These are phyloP conservation scores for Acridotheres tristis DNA, from an alignment of 2,797 vertebrate species.

Conservation along the genomic window DNA sequence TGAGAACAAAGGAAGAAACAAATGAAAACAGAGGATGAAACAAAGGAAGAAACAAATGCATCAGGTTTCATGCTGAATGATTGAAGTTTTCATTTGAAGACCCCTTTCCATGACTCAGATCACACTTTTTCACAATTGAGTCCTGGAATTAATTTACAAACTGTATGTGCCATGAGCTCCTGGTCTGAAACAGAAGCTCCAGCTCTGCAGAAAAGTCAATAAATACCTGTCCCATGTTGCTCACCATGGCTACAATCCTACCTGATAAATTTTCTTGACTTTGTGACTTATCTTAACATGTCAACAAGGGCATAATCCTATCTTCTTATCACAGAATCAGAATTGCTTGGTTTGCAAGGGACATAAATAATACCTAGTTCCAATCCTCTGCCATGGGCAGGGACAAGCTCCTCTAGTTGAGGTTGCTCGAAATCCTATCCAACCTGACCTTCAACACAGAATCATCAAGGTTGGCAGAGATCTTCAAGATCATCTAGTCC, in stretches of 20 bases:
- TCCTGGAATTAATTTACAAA: background rate
- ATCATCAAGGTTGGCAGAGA: background rate
- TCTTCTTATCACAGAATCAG: background rate
- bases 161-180: background rate
- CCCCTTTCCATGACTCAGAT: background rate
- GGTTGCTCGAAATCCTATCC: background rate
- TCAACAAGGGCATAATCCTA: fast-evolving
- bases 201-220: background rate
- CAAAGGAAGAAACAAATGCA: background rate
- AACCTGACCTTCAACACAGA: background rate
- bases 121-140: background rate
- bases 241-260: background rate
- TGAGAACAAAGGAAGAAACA: fast-evolving
- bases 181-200: background rate
- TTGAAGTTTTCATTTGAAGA: background rate
- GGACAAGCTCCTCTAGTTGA: fast-evolving
- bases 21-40: background rate
- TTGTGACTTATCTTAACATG: background rate
- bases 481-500: background rate
- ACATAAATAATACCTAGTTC: background rate
- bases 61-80: background rate
- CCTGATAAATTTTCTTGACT: background rate
- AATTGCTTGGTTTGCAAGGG: background rate
- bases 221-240: background rate
- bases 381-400: background rate